Conservation (phyloP, 2,797 vertebrate genomes). For the Manis crassicaudata region DNA sequence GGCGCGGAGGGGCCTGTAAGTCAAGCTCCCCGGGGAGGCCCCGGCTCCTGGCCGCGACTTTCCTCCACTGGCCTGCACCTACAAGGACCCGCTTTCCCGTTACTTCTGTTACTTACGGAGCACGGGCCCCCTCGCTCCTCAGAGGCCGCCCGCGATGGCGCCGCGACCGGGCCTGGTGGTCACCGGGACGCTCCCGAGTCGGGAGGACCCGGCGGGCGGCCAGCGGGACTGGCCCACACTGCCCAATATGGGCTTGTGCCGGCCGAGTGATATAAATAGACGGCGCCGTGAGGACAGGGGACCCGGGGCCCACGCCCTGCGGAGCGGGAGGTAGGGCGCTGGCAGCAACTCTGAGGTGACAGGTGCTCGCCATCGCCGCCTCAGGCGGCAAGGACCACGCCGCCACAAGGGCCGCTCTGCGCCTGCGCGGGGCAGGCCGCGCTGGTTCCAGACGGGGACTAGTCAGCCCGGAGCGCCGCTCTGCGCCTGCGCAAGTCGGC, state of each 20-base stretch:
- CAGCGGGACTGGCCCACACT: background rate
- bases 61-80: background rate
- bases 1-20: background rate
- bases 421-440: background rate
- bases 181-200: no score
- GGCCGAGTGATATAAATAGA: constrained; percentile 44
- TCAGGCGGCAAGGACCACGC: accelerated
- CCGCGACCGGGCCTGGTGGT: background rate
- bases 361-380: background rate
- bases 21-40: no score
- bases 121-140: background rate
- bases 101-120: background rate
- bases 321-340: background rate
- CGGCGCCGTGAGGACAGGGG: background rate
- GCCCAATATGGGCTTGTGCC: background rate
- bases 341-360: background rate
- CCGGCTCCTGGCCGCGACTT: no score
- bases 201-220: background rate
- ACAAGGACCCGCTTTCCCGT: background rate
- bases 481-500: background rate
- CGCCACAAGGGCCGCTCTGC: background rate
- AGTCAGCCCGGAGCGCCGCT: background rate
- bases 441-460: no score
- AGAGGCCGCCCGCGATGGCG: background rate
- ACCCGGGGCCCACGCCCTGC: accelerated